Base-by-base conservation (phyloP, 2,888 invertebrate genomes). In the Chironomus riparius region DNA sequence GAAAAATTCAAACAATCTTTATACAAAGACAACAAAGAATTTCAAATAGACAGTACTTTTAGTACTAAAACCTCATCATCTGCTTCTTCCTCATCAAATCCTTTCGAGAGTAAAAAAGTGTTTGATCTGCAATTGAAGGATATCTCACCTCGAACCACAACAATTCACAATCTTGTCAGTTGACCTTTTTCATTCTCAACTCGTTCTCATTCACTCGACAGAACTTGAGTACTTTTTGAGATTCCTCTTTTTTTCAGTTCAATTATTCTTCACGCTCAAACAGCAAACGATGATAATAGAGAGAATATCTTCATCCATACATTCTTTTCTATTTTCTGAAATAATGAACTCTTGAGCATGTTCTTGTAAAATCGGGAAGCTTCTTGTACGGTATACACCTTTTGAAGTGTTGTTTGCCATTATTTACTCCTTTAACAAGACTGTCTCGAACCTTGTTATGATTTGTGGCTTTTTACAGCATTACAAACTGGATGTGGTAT, bases 341-440 rank as follows among this genome's bases (percentile, higher is more conserved):
- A 70, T 70, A 70, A 70, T 70, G 70, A 70, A 70, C 70, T 2
- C 70, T 70, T 70, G 70, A 68, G 15, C 7, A 24, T 22, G 21
- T 65, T 18, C 24, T 28, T 68, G 13, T 68, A 38, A 6, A 68
- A 65, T n/a, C 1, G 24, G 65, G 56, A 6, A 56, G 56, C n/a
- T 15, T 56, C 15, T 5, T 38, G 10, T 38, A 38, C 38, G 10
- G 38, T 38, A 10, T 10, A 38, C 7, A 7, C 18, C 2, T 15
- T 7, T 15, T 6, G 56, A 15, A 18, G 56, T 56, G n/a, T 7
- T 65, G 22, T 65, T 65, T 65, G 22, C 12, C 24, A 21, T 65
- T 65, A 65, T 65, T 65, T 65, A 65, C 65, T 18, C 21, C 12
- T 65, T n/a, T 22, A 65, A 65, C 65, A 22, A 65, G 65, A 65